Evolutionary conservation across 2,797 vertebrate species (phyloP).

Genomic region (Platyrinchus mystaceus): DNA sequence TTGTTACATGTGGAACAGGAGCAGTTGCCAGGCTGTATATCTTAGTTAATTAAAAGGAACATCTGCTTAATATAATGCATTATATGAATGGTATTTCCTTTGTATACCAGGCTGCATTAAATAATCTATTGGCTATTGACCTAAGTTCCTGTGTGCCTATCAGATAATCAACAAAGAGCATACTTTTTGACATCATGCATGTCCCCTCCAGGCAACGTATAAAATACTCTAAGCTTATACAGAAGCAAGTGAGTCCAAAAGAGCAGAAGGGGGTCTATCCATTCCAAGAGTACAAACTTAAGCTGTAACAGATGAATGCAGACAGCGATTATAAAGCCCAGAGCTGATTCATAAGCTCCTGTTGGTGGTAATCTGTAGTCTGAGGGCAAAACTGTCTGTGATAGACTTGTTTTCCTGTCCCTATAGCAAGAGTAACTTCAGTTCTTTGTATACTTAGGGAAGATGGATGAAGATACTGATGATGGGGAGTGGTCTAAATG

Average conservation of each 20-base stretch:
- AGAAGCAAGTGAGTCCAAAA: constrained; percentile 22
- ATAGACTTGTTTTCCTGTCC: not conserved
- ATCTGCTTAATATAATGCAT: constrained; percentile 21
- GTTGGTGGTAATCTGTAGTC: not conserved
- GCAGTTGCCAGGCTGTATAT: not conserved
- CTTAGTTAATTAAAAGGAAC: constrained; percentile 34
- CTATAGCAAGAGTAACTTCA: not conserved
- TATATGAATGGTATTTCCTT: constrained; percentile 27
- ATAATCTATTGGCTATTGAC: constrained; percentile 6
- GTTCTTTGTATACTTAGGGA: not conserved
- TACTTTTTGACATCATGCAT: not conserved
- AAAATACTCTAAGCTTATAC: not conserved
- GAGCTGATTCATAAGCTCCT: not conserved
- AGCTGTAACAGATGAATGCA: not conserved
- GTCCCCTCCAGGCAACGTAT: not conserved
- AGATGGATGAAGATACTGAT: not conserved
- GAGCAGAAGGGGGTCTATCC: not conserved
- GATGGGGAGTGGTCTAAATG: not conserved
- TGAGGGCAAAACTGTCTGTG: not conserved
- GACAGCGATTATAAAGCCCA: not conserved
- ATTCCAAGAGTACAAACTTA: not conserved
- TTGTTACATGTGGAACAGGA: not conserved
- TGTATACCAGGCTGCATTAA: constrained; percentile 6
- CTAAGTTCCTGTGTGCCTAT: not conserved
- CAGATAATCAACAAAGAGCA: not conserved